These are phyloP conservation scores for Apamea crenata DNA, from an alignment of 2,888 invertebrate species.

Conservation along the genomic window DNA sequence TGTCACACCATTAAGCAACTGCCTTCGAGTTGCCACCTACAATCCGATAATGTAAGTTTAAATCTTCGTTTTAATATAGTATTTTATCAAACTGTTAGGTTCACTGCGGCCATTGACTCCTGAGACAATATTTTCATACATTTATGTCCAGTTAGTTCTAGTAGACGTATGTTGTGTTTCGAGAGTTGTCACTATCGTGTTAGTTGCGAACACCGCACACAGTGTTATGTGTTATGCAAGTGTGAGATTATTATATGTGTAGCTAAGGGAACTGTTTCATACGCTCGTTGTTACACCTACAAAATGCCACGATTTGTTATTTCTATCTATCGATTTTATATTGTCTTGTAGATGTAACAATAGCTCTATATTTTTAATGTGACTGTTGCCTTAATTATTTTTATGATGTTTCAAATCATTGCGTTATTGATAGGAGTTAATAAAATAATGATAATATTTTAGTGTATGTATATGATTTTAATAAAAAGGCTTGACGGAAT, in stretches of 20 bases:
- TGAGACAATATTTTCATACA: conserved; percentile 64
- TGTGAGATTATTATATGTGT: conserved; percentile 77
- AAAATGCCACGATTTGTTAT: neutral
- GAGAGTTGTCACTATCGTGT: conserved; percentile 60
- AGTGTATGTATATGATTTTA: conserved; percentile 69
- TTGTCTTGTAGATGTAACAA: conserved; percentile 74
- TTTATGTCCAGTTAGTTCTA: conserved; percentile 56
- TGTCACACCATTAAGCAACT: conserved; percentile 68
- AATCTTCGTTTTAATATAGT: conserved; percentile 54
- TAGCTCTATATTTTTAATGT: conserved; percentile 68
- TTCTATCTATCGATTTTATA: conserved; percentile 17
- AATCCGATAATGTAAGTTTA: conserved; percentile 52
- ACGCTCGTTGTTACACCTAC: conserved; percentile 73
- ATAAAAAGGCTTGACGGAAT: conserved; percentile 75
- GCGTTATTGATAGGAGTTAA: conserved; percentile 73
- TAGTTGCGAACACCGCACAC: conserved; percentile 59
- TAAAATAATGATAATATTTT: conserved; percentile 72
- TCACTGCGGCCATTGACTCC: conserved; percentile 65
- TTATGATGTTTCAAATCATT: conserved; percentile 77
- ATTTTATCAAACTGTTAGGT: conserved; percentile 53
- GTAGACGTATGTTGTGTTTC: conserved; percentile 64
- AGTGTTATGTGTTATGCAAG: conserved; percentile 53
- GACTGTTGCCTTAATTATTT: conserved; percentile 84
- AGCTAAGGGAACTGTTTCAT: conserved; percentile 74
- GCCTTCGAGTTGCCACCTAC: conserved; percentile 63